Evolutionary conservation across 2,797 vertebrate species (phyloP).

Genomic region (Gila robusta): DNA sequence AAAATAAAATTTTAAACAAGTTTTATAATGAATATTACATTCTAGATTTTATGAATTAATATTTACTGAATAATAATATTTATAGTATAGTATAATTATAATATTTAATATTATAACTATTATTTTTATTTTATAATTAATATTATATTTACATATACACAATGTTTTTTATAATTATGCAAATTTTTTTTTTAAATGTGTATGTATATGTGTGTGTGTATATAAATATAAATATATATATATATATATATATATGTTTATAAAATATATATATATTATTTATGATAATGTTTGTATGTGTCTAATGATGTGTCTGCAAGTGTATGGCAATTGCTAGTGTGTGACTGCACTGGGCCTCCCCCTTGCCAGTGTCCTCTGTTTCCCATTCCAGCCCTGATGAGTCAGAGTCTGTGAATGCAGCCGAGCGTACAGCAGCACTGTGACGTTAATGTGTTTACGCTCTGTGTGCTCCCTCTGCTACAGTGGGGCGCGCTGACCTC

Average conservation of each 20-base stretch:
- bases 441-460: constrained; percentile 67
- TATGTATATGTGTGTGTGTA: background rate
- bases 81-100: too few species aligned
- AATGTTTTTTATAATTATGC: too few species aligned
- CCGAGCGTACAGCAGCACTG: constrained; percentile 58
- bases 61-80: background rate
- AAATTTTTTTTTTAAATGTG: too few species aligned
- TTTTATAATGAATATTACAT: too few species aligned
- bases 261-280: background rate
- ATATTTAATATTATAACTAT: too few species aligned
- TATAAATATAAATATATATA: background rate
- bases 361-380: constrained; percentile 55
- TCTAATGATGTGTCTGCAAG: constrained; percentile 25
- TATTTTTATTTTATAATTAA: too few species aligned
- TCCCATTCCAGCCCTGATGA: constrained; percentile 68
- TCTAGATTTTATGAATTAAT: background rate
- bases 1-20: too few species aligned
- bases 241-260: background rate
- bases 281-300: constrained; percentile 3
- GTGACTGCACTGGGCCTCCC: constrained; percentile 40
- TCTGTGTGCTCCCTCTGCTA: constrained; percentile 60
- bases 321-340: constrained; percentile 38
- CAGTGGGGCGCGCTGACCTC: constrained; percentile 50
- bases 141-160: too few species aligned
- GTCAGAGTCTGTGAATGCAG: constrained; percentile 72